These are phyloP conservation scores for Aproaerema taeniolella DNA, from an alignment of 2,888 invertebrate genomes.

Conservation along the genomic window DNA sequence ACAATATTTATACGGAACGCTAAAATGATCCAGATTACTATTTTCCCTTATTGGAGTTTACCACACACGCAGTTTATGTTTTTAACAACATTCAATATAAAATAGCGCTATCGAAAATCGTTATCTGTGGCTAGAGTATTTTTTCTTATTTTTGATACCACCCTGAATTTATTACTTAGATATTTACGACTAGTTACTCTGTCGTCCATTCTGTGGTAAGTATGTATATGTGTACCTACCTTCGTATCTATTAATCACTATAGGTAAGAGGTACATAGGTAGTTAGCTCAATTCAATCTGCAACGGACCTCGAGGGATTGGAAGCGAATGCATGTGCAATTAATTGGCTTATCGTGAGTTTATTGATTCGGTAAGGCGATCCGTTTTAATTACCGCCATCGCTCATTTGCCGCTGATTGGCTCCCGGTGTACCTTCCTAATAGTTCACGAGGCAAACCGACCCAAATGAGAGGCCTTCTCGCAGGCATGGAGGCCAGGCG, in stretches of 20 bases:
- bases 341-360: conserved; percentile 72
- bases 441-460: conserved; percentile 26
- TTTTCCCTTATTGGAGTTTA: conserved; percentile 23
- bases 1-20: conserved; percentile 35
- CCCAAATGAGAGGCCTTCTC: conserved; percentile 22
- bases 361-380: conserved; percentile 75
- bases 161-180: too few relatives aligned
- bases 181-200: too few relatives aligned
- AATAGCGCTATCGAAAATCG: background rate
- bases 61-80: conserved; percentile 41
- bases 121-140: background rate
- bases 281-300: conserved; percentile 19
- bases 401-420: conserved; percentile 70
- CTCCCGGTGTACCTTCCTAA: conserved; percentile 25
- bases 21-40: conserved; percentile 40
- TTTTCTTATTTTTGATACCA: background rate
- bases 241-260: too few relatives aligned
- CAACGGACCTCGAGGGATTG: conserved; percentile 47
- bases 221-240: too few relatives aligned
- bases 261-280: background rate
- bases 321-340: conserved; percentile 57
- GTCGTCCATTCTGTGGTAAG: too few relatives aligned
- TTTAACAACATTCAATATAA: background rate
- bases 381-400: conserved; percentile 73
- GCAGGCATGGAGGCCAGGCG: conserved; percentile 1